phyloP scores from a whole-genome alignment of 2,113 vertebrate species.

The Etheostoma spectabile region DNA sequence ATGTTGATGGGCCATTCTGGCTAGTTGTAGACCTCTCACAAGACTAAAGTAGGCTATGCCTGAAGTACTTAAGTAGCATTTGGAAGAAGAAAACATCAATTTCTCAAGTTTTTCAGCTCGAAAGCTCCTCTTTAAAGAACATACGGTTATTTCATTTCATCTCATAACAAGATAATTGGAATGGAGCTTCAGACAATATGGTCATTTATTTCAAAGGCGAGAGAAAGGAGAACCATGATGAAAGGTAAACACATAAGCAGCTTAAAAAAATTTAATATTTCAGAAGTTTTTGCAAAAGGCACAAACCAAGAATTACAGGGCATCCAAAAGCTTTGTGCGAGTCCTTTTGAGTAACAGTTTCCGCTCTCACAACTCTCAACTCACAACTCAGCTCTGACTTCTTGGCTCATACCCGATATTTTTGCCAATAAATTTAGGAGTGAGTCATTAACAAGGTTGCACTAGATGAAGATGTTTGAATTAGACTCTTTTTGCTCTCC shows the following conservation, averaged over 20 bases:
- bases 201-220: not conserved
- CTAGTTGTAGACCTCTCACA: not conserved
- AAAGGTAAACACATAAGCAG: not conserved
- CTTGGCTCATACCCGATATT: not conserved
- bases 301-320: not conserved
- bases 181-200: not conserved
- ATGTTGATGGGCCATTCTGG: not conserved
- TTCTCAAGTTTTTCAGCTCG: not conserved
- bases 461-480: conserved; percentile 6
- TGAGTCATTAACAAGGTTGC: conserved; percentile 1
- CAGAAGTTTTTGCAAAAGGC: not conserved
- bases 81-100: not conserved
- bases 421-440: not conserved
- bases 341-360: not conserved
- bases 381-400: conserved; percentile 16
- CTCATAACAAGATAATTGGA: not conserved
- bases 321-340: conserved; percentile 7
- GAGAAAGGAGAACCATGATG: not conserved
- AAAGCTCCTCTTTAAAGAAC: not conserved
- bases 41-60: not conserved
- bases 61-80: not conserved
- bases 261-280: not conserved
- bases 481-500: not conserved
- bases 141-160: not conserved
- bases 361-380: no score